Conservation (phyloP, 2,113 vertebrate genomes). For the Dromas ardeola region DNA sequence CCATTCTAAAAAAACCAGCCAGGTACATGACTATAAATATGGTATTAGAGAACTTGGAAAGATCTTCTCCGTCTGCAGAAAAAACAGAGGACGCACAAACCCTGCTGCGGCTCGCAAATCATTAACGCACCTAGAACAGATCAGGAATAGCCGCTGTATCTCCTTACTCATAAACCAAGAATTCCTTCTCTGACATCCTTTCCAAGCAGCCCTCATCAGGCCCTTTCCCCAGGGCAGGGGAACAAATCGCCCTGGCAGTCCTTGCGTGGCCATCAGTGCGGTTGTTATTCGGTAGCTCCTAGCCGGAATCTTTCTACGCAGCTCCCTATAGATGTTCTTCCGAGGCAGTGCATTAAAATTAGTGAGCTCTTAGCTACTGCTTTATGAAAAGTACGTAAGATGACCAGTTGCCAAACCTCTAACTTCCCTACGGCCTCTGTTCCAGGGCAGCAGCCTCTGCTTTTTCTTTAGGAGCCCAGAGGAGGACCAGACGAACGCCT, state of each 20-base stretch:
- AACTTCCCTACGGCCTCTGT: not conserved
- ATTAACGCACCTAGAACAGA: not conserved
- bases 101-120: not conserved
- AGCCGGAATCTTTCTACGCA: not conserved
- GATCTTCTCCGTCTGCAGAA: not conserved
- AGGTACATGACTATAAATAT: not conserved
- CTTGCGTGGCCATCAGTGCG: not conserved
- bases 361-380: not conserved
- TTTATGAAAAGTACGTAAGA: not conserved
- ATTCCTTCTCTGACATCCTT: not conserved
- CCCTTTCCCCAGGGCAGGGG: not conserved
- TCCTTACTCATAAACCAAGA: not conserved
- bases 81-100: not conserved
- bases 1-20: not conserved
- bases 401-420: not conserved
- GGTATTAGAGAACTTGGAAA: not conserved
- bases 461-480: not conserved
- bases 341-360: not conserved
- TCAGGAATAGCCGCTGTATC: not conserved
- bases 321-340: not conserved
- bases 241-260: conserved; percentile 12
- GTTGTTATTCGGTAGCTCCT: not conserved
- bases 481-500: not conserved
- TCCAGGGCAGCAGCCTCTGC: not conserved
- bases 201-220: not conserved